Evolutionary conservation across 2,113 vertebrate species (phyloP), one percentile per base, ranked within the genome.

Genomic region (Protobothrops flavoviridis): DNA sequence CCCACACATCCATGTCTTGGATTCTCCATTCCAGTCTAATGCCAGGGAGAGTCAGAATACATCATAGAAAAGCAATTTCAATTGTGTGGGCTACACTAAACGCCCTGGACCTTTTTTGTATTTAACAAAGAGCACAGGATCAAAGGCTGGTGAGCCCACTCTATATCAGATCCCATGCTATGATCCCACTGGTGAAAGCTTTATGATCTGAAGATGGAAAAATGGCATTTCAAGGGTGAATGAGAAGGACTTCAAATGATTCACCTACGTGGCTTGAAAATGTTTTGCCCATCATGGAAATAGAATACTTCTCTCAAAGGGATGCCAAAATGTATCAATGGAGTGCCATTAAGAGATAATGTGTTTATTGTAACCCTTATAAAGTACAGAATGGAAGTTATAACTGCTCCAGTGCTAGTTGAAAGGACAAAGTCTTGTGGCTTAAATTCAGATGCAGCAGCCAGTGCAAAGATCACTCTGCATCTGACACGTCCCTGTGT

Each of bases 351-450:
- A 85, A 0, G 0, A 94, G 93, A 93, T 96, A 97, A 96, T 45
- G 81, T 0, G 15, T 90, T 94, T 90, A 90, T 96, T 95, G 56
- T 74, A 93, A 81, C 95, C 93, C 93, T 95, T 96, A 89, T 96
- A 96, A 55, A n/a, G 33, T 20, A 43, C 53, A 48, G 39, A 15
- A 17, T 20, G 88, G 92, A 88, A 93, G 94, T 94, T 94, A 96
- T 94, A 95, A 93, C 94, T 94, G 93, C 87, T 93, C 91, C 12
- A 92, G 94, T 91, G 39, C 74, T 93, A 93, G 93, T 21, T 96
- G 94, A 96, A 96, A 92, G 97, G 96, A 92, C 97, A 98, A 98
- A 98, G 97, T 98, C 96, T 97, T 93, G 90, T 85, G 10, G 94
- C 10, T 64, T 95, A 57, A 94, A 92, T 85, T 93, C 89, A 87